Conservation (phyloP, 2,113 vertebrate genomes). For the Halichoeres trimaculatus region DNA sequence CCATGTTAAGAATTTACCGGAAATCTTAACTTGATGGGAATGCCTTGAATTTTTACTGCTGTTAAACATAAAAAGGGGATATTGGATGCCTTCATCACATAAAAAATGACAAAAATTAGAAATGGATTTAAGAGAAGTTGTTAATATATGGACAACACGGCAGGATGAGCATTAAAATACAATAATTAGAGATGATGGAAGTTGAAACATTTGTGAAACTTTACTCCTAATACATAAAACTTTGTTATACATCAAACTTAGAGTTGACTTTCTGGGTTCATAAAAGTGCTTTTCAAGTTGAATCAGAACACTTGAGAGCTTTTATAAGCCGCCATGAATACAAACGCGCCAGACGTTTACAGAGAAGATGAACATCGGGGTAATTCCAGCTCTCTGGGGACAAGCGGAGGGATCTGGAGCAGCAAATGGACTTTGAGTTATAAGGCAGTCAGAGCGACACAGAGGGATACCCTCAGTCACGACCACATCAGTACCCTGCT, state of each 20-base stretch:
- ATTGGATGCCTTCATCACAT: conserved; percentile 14
- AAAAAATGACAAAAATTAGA: not conserved
- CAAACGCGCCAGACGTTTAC: not conserved
- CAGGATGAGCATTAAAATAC: not conserved
- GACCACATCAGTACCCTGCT: conserved; percentile 47
- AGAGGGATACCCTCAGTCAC: conserved; percentile 67
- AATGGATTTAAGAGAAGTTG: conserved; percentile 6
- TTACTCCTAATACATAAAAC: too few relatives aligned
- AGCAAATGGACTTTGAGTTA: conserved; percentile 12
- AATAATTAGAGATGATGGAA: not conserved
- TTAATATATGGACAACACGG: not conserved
- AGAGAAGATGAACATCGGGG: conserved; percentile 16
- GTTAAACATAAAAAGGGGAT: conserved; percentile 23
- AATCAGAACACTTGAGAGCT: conserved; percentile 29
- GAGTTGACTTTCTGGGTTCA: not conserved
- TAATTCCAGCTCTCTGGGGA: conserved; percentile 8
- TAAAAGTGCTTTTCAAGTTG: conserved; percentile 13
- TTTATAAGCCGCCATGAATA: conserved; percentile 11
- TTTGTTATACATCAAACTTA: not conserved
- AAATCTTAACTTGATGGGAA: not conserved
- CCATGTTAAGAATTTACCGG: conserved; percentile 76
- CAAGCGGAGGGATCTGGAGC: conserved; percentile 33
- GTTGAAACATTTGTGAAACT: not conserved
- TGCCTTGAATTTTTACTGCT: not conserved
- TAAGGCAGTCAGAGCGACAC: conserved; percentile 35